A percentile compares a stretch with the other conserved stretches of the same genome.
Evolutionary conservation across 1,140 invertebrate species (phyloP).

Genomic region (Globodera ellingtonae): DNA sequence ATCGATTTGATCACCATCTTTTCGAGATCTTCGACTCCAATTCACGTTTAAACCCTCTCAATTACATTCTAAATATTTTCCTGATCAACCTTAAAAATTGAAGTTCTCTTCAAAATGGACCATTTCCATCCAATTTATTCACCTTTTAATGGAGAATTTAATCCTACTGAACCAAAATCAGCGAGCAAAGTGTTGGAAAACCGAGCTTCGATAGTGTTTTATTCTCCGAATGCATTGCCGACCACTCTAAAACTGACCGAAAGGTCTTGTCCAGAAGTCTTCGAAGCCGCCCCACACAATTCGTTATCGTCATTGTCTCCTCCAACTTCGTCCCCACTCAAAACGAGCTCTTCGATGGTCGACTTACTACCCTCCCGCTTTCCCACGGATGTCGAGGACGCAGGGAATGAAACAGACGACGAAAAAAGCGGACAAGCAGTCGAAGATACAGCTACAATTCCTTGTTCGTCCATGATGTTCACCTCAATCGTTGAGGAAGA

Average conservation of each 20-base stretch:
- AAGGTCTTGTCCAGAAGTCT: not conserved
- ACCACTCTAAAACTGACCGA: not conserved
- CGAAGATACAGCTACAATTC: not conserved
- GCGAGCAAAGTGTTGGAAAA: not conserved
- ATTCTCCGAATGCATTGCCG: conserved; percentile 3
- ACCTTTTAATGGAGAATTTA: not conserved
- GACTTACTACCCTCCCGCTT: conserved; percentile 27
- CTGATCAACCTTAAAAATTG: not conserved
- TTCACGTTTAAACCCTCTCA: not conserved
- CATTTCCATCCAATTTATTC: not conserved
- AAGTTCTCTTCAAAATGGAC: not conserved
- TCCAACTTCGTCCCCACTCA: not conserved
- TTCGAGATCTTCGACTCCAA: not conserved
- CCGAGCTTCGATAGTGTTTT: not conserved
- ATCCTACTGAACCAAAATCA: not conserved
- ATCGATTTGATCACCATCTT: conserved; percentile 5
- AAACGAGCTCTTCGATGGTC: conserved; percentile 14
- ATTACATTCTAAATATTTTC: not conserved
- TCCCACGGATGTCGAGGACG: conserved; percentile 6
- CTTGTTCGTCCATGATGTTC: not conserved
- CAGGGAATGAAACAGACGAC: conserved; percentile 3
- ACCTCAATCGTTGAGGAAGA: not conserved
- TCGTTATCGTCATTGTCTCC: not conserved
- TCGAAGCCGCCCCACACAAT: not conserved
- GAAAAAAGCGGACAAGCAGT: not conserved